Percentiles rank a stretch among this genome's conserved stretches.
Conservation (phyloP, 2,113 vertebrate species). For the cattle (Bos taurus) region DNA sequence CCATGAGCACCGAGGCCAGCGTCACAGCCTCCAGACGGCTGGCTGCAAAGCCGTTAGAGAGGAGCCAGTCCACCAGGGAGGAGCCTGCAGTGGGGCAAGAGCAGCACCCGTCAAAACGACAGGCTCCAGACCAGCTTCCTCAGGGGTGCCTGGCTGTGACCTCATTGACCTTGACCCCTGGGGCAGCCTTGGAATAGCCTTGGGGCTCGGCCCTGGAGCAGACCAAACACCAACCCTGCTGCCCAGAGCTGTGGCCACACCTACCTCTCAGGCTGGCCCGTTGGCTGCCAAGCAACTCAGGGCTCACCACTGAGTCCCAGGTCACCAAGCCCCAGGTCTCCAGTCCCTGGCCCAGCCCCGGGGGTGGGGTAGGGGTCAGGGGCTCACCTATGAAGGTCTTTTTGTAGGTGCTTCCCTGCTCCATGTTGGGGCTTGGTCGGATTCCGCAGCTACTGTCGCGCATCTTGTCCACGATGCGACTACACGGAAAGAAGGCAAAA, state of each 20-base stretch:
- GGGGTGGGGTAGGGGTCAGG: neutral
- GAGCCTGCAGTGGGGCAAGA: conserved; percentile 83
- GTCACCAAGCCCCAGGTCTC: neutral
- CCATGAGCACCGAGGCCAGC: conserved; percentile 90
- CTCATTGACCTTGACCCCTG: neutral
- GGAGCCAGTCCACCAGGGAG: conserved; percentile 93
- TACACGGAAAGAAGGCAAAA: conserved; percentile 61
- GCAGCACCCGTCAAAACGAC: neutral
- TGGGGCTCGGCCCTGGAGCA: neutral
- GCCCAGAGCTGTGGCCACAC: neutral
- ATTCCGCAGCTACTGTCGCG: conserved; percentile 88
- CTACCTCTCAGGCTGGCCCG: neutral
- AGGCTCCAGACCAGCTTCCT: neutral
- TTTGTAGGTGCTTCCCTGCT: conserved; percentile 91
- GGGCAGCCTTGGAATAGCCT: neutral
- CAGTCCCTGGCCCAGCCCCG: neutral
- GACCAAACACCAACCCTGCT: neutral
- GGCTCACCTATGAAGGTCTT: conserved; percentile 92
- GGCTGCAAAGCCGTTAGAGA: conserved; percentile 85
- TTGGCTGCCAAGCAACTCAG: neutral
- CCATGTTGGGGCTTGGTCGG: conserved; percentile 85
- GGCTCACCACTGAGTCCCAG: neutral
- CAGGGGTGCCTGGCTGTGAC: neutral
- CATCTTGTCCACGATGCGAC: conserved; percentile 92
- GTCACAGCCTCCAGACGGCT: conserved; percentile 89